phyloP scores from a whole-genome alignment of 2,113 vertebrate genomes.

The Steatornis caripensis region DNA sequence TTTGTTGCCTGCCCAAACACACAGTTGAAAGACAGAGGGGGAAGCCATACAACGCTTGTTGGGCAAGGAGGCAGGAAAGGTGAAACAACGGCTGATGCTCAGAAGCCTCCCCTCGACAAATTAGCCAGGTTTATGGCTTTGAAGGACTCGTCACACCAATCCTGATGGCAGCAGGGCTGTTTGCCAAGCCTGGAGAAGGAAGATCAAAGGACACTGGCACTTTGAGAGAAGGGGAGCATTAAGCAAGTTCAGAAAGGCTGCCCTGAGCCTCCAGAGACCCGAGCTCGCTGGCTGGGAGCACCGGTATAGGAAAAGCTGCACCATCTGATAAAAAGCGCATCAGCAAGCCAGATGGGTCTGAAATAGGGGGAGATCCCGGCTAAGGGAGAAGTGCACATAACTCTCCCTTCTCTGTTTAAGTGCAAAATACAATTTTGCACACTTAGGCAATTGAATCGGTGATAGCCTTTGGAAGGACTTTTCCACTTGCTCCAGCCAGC shows the following conservation, averaged over 20 bases:
- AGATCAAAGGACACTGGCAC: neutral
- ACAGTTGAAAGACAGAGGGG: neutral
- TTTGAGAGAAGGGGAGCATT: neutral
- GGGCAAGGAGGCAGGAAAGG: neutral
- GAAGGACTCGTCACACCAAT: neutral
- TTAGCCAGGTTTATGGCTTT: neutral
- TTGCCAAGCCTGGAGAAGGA: neutral
- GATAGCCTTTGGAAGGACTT: neutral
- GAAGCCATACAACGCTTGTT: neutral
- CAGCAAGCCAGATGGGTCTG: neutral
- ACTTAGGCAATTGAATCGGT: neutral
- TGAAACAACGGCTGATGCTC: neutral
- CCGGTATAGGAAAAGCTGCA: neutral
- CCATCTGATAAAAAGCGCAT: neutral
- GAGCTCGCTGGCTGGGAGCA: neutral
- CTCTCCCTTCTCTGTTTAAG: neutral
- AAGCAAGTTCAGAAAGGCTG: neutral
- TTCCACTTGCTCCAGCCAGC: neutral
- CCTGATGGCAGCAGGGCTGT: neutral
- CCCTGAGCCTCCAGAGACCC: neutral
- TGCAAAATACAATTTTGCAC: neutral
- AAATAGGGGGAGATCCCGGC: neutral
- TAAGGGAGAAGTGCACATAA: too few species aligned
- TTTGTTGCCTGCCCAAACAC: neutral
- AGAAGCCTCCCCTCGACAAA: neutral